These are phyloP conservation scores for Pediacus dermestoides DNA, from an alignment of 2,888 invertebrate species.

Conservation along the genomic window DNA sequence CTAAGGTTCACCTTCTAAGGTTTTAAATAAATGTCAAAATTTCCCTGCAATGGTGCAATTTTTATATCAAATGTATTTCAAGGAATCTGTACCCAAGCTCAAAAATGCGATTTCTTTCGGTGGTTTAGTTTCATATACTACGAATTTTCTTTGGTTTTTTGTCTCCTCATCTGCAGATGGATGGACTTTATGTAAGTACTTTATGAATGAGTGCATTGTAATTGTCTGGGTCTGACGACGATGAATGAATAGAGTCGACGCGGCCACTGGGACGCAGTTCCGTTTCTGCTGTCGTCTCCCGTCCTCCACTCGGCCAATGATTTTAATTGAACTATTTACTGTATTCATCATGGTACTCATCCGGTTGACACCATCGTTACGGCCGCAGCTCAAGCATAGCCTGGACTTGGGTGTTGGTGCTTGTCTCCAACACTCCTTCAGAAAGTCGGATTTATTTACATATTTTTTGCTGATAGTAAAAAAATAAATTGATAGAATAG, in stretches of 20 bases:
- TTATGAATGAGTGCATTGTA: conserved; percentile 33
- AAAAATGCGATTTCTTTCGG: too few relatives aligned
- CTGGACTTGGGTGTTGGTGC: too few relatives aligned
- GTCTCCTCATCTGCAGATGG: conserved; percentile 1
- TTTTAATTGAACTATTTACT: conserved; percentile 27
- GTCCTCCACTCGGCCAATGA: conserved; percentile 20
- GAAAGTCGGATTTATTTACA: too few relatives aligned
- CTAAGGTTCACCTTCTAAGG: too few relatives aligned
- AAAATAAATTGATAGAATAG: too few relatives aligned
- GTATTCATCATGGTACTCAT: conserved; percentile 22
- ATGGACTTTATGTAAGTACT: conserved; percentile 22
- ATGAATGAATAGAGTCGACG: conserved; percentile 30
- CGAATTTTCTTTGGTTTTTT: not conserved
- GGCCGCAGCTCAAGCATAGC: conserved; percentile 9
- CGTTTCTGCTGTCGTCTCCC: conserved; percentile 29
- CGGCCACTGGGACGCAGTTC: conserved; percentile 35
- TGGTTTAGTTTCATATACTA: too few relatives aligned
- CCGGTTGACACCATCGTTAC: conserved; percentile 20
- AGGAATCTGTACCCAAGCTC: too few relatives aligned
- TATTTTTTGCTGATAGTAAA: too few relatives aligned
- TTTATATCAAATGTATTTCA: too few relatives aligned
- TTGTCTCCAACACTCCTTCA: too few relatives aligned
- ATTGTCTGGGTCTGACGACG: conserved; percentile 26
- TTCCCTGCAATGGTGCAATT: too few relatives aligned
- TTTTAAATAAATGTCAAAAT: too few relatives aligned